Evolutionary conservation across 92 coral and sea anemone species (phyloP), one percentile per base, ranked within the genome.

Genomic region (Blastomussa wellsi): DNA sequence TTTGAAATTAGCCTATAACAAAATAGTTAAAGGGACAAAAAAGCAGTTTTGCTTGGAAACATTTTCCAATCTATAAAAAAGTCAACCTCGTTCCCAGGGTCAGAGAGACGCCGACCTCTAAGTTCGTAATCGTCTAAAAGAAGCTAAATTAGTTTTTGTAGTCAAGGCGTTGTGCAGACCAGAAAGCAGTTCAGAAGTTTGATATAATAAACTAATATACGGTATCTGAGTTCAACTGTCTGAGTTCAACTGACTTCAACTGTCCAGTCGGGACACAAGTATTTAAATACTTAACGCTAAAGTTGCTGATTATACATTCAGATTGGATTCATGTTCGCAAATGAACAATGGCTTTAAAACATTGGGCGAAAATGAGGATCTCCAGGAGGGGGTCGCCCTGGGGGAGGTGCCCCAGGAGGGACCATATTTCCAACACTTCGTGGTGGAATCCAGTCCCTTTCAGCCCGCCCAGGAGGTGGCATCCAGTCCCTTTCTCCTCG

Each of bases 401-500:
- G 95, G 60, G 95, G 95, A 47, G 93, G 91, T 84, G 95, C 91
- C 76, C 88, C 90, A 64, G 88, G 88, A 42, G 82, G 82, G 20
- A 77, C 88, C 88, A 74, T 73, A 70, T 77, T 85, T 47, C 81
- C 82, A 29, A 92, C 98, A 47, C 90, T 75, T 70, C 98, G 90
- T 26, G 98, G 96, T 33, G 95, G 97, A 17, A 89, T 93, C 99
- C 99, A 96, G 82, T 92, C 95, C 73, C 98, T 90, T 71, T 94
- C 99, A 24, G 90, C 88, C 49, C 97, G 89, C 52, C 92, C 95
- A 67, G 90, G 93, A n/a, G 95, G 99, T 28, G 94, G 94, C 38
- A 96, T 94, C 99, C 99, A 96, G 91, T 92, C 95, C 68, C 98
- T 92, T 53, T 94, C 99, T 52, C 87, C 93, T 49, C 97, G 92